Percentiles rank a stretch among this genome's conserved stretches.
Evolutionary conservation across 2,113 vertebrate genomes (phyloP).

Genomic region (Collichthys lucidus): DNA sequence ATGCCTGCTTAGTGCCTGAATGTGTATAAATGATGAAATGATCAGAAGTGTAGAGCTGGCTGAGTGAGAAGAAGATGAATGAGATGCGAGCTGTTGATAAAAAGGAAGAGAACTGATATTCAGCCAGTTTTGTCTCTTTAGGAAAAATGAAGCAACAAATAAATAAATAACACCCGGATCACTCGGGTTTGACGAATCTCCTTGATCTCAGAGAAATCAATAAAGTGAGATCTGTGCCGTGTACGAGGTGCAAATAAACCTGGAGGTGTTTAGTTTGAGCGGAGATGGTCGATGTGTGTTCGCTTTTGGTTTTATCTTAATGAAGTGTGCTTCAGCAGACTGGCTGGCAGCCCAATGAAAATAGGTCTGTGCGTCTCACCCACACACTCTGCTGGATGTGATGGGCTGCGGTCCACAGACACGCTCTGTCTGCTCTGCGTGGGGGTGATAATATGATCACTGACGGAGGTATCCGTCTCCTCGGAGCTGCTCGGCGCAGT

Average conservation of each 20-base stretch:
- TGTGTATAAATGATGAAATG: not conserved
- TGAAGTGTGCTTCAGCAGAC: constrained; percentile 33
- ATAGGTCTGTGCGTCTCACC: not conserved
- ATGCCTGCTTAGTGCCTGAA: not conserved
- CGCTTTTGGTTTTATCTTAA: constrained; percentile 36
- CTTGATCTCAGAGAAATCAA: constrained; percentile 30
- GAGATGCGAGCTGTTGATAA: not conserved
- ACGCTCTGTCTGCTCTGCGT: not conserved
- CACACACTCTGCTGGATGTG: not conserved
- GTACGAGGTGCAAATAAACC: constrained; percentile 2
- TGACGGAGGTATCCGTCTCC: not conserved
- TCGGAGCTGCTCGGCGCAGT: not conserved
- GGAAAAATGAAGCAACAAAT: not conserved
- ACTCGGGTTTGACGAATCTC: constrained; percentile 6
- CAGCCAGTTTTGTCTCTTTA: not conserved
- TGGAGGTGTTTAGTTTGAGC: constrained; percentile 14
- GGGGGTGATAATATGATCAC: not conserved
- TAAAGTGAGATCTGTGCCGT: constrained; percentile 3
- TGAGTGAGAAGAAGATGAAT: not conserved
- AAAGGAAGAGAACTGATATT: not conserved
- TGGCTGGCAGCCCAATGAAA: constrained; percentile 37
- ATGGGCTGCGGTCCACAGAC: not conserved
- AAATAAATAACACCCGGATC: constrained; percentile 1
- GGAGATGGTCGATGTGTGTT: not conserved
- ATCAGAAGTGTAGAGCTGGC: not conserved